These are phyloP conservation scores for Eueremaeus valkanovi DNA, from an alignment of 2,888 invertebrate species.

Conservation along the genomic window DNA sequence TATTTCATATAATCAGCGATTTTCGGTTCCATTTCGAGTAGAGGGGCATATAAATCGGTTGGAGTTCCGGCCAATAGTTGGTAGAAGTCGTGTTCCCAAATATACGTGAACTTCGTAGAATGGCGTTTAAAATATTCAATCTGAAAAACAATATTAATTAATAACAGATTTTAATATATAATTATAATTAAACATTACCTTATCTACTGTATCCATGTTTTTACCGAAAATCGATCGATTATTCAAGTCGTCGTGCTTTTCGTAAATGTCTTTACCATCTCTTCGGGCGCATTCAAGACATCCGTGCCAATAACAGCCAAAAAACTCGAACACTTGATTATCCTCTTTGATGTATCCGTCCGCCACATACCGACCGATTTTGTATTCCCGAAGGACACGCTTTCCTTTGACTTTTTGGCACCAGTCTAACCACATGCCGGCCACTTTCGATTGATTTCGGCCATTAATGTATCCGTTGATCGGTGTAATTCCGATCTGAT, in stretches of 20 bases:
- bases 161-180: too few relatives aligned
- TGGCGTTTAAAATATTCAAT: neutral
- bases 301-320: constrained; percentile 34
- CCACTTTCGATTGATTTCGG: constrained; percentile 7
- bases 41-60: too few relatives aligned
- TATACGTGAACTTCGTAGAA: neutral
- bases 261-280: neutral
- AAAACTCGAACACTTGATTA: constrained; percentile 27
- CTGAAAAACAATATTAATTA: too few relatives aligned
- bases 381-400: neutral
- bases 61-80: too few relatives aligned
- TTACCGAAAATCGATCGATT: too few relatives aligned
- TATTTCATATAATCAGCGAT: too few relatives aligned
- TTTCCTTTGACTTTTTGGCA: neutral
- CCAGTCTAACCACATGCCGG: constrained; percentile 32
- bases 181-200: too few relatives aligned
- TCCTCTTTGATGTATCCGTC: constrained; percentile 31
- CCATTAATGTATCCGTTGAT: neutral
- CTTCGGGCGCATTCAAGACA: constrained; percentile 6
- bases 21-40: too few relatives aligned
- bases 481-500: neutral
- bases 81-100: constrained; percentile 11
- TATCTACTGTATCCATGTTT: too few relatives aligned
- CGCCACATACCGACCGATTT: constrained; percentile 21
- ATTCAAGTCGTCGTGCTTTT: neutral